Base-by-base conservation (phyloP, 2,113 vertebrate species). In the Lates calcarifer region DNA sequence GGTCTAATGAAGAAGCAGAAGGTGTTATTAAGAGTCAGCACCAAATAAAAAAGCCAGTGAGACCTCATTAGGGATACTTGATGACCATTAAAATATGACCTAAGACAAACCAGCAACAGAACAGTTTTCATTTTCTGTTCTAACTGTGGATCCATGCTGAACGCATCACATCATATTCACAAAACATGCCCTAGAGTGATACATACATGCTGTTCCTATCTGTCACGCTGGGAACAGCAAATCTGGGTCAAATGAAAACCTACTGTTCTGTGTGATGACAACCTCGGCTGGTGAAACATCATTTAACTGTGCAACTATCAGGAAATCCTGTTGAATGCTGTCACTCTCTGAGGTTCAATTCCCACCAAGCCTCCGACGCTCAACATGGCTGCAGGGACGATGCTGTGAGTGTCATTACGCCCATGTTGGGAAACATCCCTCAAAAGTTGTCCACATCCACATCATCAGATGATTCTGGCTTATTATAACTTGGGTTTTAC, bases 231-330 rank as follows among this genome's bases (percentile, higher is more conserved):
- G 33, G 41, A 60, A 43, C 45, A 72, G 56, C 67, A 33, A 47
- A 80, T 83, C 72, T 74, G 79, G 82, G 83, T 76, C 83, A 80
- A 61, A 62, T 41, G 26, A 68, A 68, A 79, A 63, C 39, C 74
- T 41, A n/a, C 35, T 51, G 70, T 33, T 73, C 47, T 61, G 47
- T 49, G n/a, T 22, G 17, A 49, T 69, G 79, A 61, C 71, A 80
- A 41, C 47, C 65, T 43, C 5, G 41, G 67, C 63, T 62, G 51
- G 13, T 43, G 79, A 60, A 67, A 73, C 45, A 57, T 84, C 28
- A 57, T 79, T 82, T 73, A 64, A 82, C 20, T 20, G 20, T 72
- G 65, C 41, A 47, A 24, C 68, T 69, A 26, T 77, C 43, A 29
- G 29, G 45, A 49, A 63, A 62, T 74, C 77, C 68, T 7, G 33